These are phyloP conservation scores for Lasioglossum oenotherae DNA, from an alignment of 2,888 invertebrate genomes.

Conservation along the genomic window DNA sequence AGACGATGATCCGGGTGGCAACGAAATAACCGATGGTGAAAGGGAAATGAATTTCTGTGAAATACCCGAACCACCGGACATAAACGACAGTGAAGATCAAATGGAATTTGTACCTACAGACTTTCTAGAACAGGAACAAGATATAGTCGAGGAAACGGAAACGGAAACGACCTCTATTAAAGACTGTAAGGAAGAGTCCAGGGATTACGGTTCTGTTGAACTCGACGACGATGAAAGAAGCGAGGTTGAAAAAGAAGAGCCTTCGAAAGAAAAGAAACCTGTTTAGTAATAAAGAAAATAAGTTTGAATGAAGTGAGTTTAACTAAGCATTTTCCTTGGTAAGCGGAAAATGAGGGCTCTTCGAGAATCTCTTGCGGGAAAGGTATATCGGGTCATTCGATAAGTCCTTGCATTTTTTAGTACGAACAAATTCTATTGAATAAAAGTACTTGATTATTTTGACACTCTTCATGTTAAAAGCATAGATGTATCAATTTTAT, in stretches of 20 bases:
- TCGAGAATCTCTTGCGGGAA: conserved; percentile 3
- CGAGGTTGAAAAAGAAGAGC: conserved; percentile 57
- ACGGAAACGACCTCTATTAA: conserved; percentile 75
- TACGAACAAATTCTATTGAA: background rate
- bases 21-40: conserved; percentile 69
- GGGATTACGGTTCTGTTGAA: conserved; percentile 66
- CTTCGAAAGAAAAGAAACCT: conserved; percentile 63
- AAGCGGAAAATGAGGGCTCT: background rate
- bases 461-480: background rate
- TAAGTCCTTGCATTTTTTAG: conserved; percentile 6
- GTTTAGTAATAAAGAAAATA: conserved; percentile 48
- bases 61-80: conserved; percentile 74
- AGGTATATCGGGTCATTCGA: conserved; percentile 2
- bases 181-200: conserved; percentile 70
- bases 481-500: background rate
- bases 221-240: conserved; percentile 49
- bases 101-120: conserved; percentile 84
- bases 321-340: background rate
- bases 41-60: conserved; percentile 76
- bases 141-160: conserved; percentile 81
- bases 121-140: conserved; percentile 82
- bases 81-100: conserved; percentile 79
- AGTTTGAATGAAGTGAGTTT: conserved; percentile 7
- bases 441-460: background rate
- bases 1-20: conserved; percentile 81